Evolutionary conservation across 1,140 invertebrate genomes (phyloP), one percentile per base, ranked within the genome.

Genomic region (Lepidostoma basale): DNA sequence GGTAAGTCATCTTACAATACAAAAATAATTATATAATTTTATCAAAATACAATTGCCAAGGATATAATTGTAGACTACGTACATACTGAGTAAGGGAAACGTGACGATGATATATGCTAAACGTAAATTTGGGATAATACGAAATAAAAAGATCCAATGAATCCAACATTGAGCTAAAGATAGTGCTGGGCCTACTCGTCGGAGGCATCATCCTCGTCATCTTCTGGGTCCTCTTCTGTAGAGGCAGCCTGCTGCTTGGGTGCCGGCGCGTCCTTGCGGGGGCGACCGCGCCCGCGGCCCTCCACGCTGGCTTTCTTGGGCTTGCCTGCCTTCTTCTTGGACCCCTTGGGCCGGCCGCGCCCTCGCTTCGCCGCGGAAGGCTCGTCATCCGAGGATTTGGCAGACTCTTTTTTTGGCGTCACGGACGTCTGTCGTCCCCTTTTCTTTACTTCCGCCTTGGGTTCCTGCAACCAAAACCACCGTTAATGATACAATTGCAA

Each of bases 341-440:
- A 79, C 14, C 82, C 82, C 70, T 84, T 84, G 47, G 82, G 82
- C 67, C 82, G 76, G 42, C 81, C 82, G 75, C 82, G 74, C n/a
- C 82, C 82, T 75, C 82, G 76, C 76, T 84, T 84, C n/a, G 77
- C 79, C 73, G 77, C 76, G 25, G 82, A 79, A 44, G 80, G 79
- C 56, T 81, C 80, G 67, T 83, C 82, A 74, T 83, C 82, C 30
- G 82, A 83, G 23, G 82, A 83, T 74, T 83, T 83, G 62, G 81
- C 77, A 36, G 81, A 81, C 74, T 83, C 81, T 75, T 81, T 83
- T 39, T 78, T 72, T 28, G 78, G 74, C 63, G 76, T 79, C 5
- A 33, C 54, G 54, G 78, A 72, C 16, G 79, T 78, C 39, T 69
- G 67, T 71, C 82, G 74, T 0, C 81, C 81, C 74, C 82, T 71